A percentile compares a stretch with the other conserved stretches of the same genome.
These are phyloP conservation scores for Athetis lepigone DNA, from an alignment of 2,888 invertebrate genomes.

Conservation along the genomic window DNA sequence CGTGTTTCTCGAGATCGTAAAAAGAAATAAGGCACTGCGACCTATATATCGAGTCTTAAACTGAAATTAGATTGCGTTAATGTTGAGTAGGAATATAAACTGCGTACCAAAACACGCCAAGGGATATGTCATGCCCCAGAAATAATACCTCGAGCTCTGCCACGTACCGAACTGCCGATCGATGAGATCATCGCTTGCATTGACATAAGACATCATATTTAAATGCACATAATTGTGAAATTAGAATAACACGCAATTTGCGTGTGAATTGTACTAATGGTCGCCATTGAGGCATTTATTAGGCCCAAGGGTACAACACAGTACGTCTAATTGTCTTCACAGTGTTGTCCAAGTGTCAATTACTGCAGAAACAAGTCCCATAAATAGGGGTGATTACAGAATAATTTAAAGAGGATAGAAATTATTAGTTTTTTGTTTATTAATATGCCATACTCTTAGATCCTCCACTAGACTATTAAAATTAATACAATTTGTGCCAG, in stretches of 20 bases:
- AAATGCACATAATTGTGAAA: conserved; percentile 55
- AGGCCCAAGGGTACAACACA: conserved; percentile 36
- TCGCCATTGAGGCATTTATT: conserved; percentile 29
- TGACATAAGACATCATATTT: conserved; percentile 65
- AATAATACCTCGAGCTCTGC: conserved; percentile 76
- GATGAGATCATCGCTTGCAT: conserved; percentile 80
- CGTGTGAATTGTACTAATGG: conserved; percentile 34
- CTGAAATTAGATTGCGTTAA: conserved; percentile 84
- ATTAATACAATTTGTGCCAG: neutral
- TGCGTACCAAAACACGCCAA: conserved; percentile 78
- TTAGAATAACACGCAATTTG: conserved; percentile 39
- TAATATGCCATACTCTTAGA: no score
- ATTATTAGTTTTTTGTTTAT: no score
- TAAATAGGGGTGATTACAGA: conserved; percentile 5
- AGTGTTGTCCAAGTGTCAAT: conserved; percentile 2
- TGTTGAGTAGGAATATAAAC: conserved; percentile 74
- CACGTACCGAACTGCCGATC: conserved; percentile 65
- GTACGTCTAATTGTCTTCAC: conserved; percentile 18
- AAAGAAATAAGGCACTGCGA: conserved; percentile 68
- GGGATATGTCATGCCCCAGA: conserved; percentile 86
- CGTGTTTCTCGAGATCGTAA: conserved; percentile 53
- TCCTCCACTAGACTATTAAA: neutral
- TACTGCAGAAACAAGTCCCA: neutral
- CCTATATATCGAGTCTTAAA: conserved; percentile 80
- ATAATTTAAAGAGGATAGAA: neutral